These are phyloP conservation scores for Ormyrus labotus DNA, from an alignment of 2,888 invertebrate species.

Conservation along the genomic window DNA sequence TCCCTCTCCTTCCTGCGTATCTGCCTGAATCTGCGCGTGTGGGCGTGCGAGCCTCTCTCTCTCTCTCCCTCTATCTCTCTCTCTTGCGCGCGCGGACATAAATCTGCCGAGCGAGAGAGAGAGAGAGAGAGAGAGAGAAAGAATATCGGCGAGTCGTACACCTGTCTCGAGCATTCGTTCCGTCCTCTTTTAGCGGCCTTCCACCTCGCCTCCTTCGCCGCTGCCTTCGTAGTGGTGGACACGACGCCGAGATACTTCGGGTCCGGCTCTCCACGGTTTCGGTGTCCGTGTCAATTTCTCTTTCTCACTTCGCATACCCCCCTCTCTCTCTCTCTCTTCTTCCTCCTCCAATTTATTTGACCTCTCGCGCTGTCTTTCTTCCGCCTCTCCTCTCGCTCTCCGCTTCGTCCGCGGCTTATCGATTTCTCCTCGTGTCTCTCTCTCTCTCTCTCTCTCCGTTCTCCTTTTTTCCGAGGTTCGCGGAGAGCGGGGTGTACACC, in stretches of 20 bases:
- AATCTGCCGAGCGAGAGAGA: constrained; percentile 18
- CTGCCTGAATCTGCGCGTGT: constrained; percentile 41
- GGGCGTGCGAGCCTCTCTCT: constrained; percentile 32
- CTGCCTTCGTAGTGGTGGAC: constrained; percentile 19
- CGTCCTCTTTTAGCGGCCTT: constrained; percentile 63
- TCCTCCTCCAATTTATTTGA: background rate
- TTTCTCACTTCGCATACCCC: constrained; percentile 35
- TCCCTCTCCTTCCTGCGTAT: constrained; percentile 14
- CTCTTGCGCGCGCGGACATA: constrained; percentile 29
- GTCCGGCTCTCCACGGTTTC: constrained; percentile 48
- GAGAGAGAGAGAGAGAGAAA: background rate
- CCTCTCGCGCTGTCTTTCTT: background rate
- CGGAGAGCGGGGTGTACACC: too few relatives aligned
- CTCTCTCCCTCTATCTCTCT: too few relatives aligned
- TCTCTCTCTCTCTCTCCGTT: background rate
- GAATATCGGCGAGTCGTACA: constrained; percentile 39
- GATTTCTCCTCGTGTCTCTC: background rate
- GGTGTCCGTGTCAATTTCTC: constrained; percentile 52
- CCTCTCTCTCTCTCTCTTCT: constrained; percentile 1
- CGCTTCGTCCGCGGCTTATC: background rate
- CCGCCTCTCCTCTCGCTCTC: background rate
- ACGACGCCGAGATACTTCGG: constrained; percentile 48
- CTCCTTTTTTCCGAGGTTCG: too few relatives aligned
- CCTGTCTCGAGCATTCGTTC: constrained; percentile 56
- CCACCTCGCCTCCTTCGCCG: constrained; percentile 1